phyloP scores from a whole-genome alignment of 2,888 invertebrate species.

The Myathropa florea region DNA sequence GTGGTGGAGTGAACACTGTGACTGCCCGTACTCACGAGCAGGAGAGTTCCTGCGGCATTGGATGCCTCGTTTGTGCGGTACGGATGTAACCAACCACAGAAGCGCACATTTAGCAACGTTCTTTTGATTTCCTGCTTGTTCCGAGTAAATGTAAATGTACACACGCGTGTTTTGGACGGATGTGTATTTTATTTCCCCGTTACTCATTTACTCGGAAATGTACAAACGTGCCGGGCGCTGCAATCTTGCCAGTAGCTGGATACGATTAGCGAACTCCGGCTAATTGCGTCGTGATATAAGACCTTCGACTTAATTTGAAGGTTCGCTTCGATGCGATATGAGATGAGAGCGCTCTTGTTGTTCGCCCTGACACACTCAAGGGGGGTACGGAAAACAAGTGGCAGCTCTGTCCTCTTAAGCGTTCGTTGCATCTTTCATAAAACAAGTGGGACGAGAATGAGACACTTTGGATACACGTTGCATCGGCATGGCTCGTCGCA shows the following conservation, averaged over 20 bases:
- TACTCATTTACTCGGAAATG: conserved; percentile 22
- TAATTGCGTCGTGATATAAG: conserved; percentile 38
- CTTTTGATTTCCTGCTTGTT: conserved; percentile 35
- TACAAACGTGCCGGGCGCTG: not conserved
- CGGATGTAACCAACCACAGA: not conserved
- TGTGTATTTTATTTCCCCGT: conserved; percentile 30
- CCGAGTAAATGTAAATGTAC: too few species aligned
- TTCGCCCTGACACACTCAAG: not conserved
- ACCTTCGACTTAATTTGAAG: conserved; percentile 50
- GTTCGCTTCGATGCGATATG: conserved; percentile 19
- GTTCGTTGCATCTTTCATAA: conserved; percentile 57
- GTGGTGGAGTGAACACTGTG: conserved; percentile 8
- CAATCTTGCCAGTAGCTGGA: not conserved
- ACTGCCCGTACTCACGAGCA: too few species aligned
- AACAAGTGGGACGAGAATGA: conserved; percentile 63
- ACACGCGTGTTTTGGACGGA: not conserved
- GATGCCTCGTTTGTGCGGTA: not conserved
- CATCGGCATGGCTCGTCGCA: not conserved
- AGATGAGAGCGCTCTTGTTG: not conserved
- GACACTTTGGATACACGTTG: conserved; percentile 43
- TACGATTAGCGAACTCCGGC: conserved; percentile 24
- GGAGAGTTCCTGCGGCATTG: not conserved
- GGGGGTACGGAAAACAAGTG: too few species aligned
- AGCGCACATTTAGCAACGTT: conserved; percentile 26
- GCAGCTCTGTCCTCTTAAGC: conserved; percentile 47